A percentile compares a stretch with the other conserved stretches of the same genome.
phyloP scores from a whole-genome alignment of 1,140 invertebrate species.

The Ceratina japonica region DNA sequence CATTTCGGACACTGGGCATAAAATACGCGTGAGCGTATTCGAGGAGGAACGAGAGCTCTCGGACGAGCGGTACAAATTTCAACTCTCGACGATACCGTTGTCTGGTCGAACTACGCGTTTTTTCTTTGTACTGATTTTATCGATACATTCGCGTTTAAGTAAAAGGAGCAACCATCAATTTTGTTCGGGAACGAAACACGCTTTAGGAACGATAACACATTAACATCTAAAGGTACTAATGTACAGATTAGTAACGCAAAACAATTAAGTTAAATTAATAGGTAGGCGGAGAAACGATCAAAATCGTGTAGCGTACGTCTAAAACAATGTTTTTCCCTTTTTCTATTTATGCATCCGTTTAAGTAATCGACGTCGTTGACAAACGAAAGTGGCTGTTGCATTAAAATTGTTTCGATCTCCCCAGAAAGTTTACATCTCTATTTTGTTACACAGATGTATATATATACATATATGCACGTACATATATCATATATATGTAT shows the following conservation, averaged over 20 bases:
- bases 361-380: background rate
- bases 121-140: background rate
- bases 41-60: background rate
- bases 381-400: background rate
- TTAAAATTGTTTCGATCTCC: conserved; percentile 23
- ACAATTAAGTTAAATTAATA: conserved; percentile 9
- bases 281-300: conserved; percentile 8
- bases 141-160: background rate
- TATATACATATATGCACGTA: conserved; percentile 14
- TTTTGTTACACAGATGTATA: conserved; percentile 8
- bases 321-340: background rate
- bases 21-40: background rate
- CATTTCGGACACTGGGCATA: background rate
- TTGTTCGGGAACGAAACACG: background rate
- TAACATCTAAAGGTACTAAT: background rate
- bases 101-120: too few relatives aligned
- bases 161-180: background rate
- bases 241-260: conserved; percentile 20
- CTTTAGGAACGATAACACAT: background rate
- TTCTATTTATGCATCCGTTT: background rate
- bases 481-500: conserved; percentile 13
- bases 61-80: background rate
- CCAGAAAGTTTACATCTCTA: conserved; percentile 52
- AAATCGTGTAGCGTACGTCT: background rate
- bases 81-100: too few relatives aligned